Evolutionary conservation across 1,140 invertebrate species (phyloP).

Genomic region (Myzus persicae): DNA sequence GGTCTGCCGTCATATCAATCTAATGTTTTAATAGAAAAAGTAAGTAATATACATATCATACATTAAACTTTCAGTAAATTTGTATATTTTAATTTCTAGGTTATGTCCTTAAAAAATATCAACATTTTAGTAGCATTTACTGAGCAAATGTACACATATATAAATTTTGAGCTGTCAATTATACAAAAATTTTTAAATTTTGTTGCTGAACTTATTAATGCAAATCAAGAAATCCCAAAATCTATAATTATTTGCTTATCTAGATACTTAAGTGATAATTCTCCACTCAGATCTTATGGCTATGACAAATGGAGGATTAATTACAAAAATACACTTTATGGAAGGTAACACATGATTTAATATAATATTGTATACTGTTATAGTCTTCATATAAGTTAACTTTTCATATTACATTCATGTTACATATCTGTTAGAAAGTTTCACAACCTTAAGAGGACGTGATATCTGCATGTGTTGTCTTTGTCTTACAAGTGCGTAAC

Average conservation of each 20-base stretch:
- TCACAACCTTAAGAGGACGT: too few species aligned
- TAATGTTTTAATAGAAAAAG: conserved; percentile 41
- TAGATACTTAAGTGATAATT: conserved; percentile 42
- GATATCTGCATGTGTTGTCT: too few species aligned
- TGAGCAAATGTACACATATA: conserved; percentile 51
- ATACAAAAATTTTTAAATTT: conserved; percentile 38
- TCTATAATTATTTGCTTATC: conserved; percentile 39
- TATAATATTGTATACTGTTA: not conserved
- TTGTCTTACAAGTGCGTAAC: too few species aligned
- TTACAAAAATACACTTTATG: conserved; percentile 52
- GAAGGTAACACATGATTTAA: conserved; percentile 20
- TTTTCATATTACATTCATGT: not conserved
- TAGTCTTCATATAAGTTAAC: not conserved
- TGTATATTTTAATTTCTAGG: conserved; percentile 21
- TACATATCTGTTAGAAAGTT: not conserved
- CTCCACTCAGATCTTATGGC: conserved; percentile 12
- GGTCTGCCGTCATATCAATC: conserved; percentile 42
- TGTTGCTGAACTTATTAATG: conserved; percentile 7
- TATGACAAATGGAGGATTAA: conserved; percentile 43
- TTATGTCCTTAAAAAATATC: conserved; percentile 45
- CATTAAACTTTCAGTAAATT: not conserved
- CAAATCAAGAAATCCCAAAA: conserved; percentile 47
- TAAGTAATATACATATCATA: not conserved
- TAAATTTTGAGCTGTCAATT: conserved; percentile 42
- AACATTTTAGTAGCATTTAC: conserved; percentile 48